Percentiles rank a stretch among this genome's conserved stretches.
phyloP scores from a whole-genome alignment of 2,797 vertebrate genomes.

The Syngnathus acus region DNA sequence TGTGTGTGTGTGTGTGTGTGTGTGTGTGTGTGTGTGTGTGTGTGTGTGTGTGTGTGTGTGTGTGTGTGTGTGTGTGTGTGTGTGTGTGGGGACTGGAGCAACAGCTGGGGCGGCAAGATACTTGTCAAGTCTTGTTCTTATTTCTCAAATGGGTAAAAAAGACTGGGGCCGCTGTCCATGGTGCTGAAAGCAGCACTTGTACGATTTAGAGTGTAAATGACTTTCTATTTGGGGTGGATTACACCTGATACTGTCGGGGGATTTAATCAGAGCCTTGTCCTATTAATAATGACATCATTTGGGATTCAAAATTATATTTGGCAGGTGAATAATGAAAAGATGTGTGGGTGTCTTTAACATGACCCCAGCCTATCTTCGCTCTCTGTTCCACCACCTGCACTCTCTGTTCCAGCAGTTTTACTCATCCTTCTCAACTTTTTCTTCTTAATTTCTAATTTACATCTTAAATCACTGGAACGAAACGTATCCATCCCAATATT shows the following conservation, averaged over 20 bases:
- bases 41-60: background rate
- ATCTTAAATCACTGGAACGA: too few species aligned
- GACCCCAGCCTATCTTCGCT: too few species aligned
- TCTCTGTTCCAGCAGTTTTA: too few species aligned
- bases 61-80: background rate
- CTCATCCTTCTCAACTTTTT: too few species aligned
- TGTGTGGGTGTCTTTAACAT: too few species aligned
- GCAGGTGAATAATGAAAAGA: background rate
- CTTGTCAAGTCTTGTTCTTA: background rate
- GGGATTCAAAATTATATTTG: background rate
- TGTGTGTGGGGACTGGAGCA: background rate
- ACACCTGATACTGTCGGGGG: too few species aligned
- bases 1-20: background rate
- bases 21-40: background rate
- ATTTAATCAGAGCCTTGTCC: too few species aligned
- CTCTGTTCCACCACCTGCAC: too few species aligned
- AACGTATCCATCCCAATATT: too few species aligned
- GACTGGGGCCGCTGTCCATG: conserved; percentile 43
- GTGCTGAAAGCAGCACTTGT: conserved; percentile 44
- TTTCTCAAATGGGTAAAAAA: background rate
- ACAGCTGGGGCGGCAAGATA: background rate
- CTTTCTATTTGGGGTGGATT: too few species aligned
- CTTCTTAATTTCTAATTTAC: too few species aligned
- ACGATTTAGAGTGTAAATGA: background rate
- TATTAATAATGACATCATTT: background rate